Percentiles rank a stretch among this genome's conserved stretches.
Conservation (phyloP, 53 echinoderm and acorn worm species). For the Apostichopus leukothele region DNA sequence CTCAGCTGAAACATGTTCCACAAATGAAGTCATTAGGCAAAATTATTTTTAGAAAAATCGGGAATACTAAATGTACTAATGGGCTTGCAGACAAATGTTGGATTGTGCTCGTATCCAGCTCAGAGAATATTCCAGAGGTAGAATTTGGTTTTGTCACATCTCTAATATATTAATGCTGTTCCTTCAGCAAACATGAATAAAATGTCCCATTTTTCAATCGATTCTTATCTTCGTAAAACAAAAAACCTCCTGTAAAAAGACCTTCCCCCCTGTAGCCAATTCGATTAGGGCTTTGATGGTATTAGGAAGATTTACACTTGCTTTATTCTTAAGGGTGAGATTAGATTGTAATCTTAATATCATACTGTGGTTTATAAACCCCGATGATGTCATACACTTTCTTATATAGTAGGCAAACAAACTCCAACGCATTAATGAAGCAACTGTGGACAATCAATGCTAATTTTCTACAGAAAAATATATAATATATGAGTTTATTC, state of each 20-base stretch:
- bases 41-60: not conserved
- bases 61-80: not conserved
- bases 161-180: not conserved
- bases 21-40: conserved; percentile 2
- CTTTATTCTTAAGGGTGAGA: not conserved
- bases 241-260: not conserved
- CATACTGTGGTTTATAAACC: no score
- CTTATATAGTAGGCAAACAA: no score
- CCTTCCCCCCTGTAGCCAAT: not conserved
- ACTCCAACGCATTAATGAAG: no score
- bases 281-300: not conserved
- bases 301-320: not conserved
- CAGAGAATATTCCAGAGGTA: not conserved
- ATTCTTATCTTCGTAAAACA: not conserved
- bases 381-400: no score
- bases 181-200: not conserved
- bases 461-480: no score
- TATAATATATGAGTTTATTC: no score
- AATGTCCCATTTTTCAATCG: not conserved
- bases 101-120: not conserved
- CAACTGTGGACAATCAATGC: no score
- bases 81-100: not conserved
- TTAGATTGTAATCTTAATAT: not conserved
- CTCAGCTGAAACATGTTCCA: not conserved
- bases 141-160: not conserved